Evolutionary conservation across 2,113 vertebrate species (phyloP), one percentile per base, ranked within the genome.

Genomic region (Bombycilla garrulus): DNA sequence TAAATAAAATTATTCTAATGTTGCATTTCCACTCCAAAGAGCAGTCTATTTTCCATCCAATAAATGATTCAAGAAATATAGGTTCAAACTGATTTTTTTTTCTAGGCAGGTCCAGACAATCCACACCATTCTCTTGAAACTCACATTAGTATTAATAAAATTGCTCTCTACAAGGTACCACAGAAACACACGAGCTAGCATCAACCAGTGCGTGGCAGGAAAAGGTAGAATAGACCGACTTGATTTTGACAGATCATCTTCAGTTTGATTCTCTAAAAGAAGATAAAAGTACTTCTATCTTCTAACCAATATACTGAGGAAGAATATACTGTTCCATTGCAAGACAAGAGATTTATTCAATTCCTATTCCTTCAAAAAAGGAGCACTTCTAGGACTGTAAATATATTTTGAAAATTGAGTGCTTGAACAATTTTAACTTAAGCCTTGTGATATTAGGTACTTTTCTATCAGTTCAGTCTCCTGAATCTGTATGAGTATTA

Each of bases 1-100:
- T 81, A 90, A 96, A 95, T 57, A 86, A 73, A 95, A 94, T 90
- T 88, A 92, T 90, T 94, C 61, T 88, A 78, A 94, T 90, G 69
- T 78, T 72, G 86, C 72, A 69, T 89, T 89, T 96, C 86, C 80
- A 79, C 81, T 96, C 81, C 47, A 53, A 96, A 97, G 88, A 80
- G 56, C 66, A 65, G 70, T 77, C 83, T 94, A 81, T 95, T 92
- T 95, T 91, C 85, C 79, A 84, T 71, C 71, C 64, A 81, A 48
- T 58, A 92, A 91, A 48, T 84, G n/a, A 86, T 64, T 83, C 14
- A 67, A 86, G 77, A 92, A 86, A 91, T 70, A 81, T 5, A 51
- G 38, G 56, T 81, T 90, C 54, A 60, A 77, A 86, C 19, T 80
- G 74, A 73, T 78, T 16, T 50, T 40, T 44, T 74, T 64, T 73